These are phyloP conservation scores for Drosophila lacertosa DNA, from an alignment of 1,140 invertebrate genomes.

Conservation along the genomic window DNA sequence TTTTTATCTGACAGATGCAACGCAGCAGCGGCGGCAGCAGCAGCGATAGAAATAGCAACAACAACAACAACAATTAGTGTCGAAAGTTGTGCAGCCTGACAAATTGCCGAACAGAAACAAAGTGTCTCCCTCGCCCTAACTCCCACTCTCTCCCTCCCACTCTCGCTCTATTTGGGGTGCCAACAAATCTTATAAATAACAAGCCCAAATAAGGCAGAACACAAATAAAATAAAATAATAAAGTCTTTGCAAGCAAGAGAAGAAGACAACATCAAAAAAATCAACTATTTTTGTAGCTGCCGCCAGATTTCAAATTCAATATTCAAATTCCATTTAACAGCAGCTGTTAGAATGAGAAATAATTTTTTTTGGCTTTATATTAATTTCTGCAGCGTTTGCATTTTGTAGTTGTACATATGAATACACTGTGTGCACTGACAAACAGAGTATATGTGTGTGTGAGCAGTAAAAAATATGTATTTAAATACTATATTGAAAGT, in stretches of 20 bases:
- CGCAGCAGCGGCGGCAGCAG: background rate
- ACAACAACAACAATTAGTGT: slow-evolving; percentile 23
- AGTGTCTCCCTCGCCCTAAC: background rate
- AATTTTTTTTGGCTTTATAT: background rate
- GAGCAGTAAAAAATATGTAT: too few species aligned
- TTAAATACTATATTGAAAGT: too few species aligned
- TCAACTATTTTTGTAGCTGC: slow-evolving; percentile 33
- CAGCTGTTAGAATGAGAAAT: slow-evolving; percentile 9
- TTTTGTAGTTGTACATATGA: slow-evolving; percentile 10
- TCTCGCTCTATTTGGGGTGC: slow-evolving; percentile 12
- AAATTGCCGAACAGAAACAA: slow-evolving; percentile 22
- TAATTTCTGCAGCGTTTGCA: slow-evolving; percentile 34
- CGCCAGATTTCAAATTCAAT: slow-evolving; percentile 16
- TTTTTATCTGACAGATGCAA: slow-evolving; percentile 16
- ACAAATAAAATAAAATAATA: slow-evolving; percentile 1
- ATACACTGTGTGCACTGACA: too few species aligned
- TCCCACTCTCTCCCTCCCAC: background rate
- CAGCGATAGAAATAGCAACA: slow-evolving; percentile 16
- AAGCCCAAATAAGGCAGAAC: slow-evolving; percentile 36
- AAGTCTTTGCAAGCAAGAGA: too few species aligned
- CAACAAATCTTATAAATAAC: slow-evolving; percentile 46
- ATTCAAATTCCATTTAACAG: background rate
- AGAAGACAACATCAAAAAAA: too few species aligned
- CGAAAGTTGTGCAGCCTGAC: slow-evolving; percentile 31
- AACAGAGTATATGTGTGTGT: too few species aligned